Evolutionary conservation across 2,797 vertebrate genomes (phyloP).

Genomic region (Gymnoscopelus braueri): DNA sequence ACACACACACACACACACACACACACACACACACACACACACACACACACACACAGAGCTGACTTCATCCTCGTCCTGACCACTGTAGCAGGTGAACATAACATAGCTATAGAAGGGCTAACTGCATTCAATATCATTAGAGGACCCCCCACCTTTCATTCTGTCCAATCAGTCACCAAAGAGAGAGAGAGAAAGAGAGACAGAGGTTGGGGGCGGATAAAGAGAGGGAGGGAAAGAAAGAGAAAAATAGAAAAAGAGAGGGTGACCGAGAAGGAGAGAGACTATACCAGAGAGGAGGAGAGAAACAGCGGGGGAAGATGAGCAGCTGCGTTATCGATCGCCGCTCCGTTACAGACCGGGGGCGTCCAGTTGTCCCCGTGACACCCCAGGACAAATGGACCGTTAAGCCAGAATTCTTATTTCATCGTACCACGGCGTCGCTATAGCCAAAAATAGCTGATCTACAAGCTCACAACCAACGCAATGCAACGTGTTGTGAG

Average conservation of each 20-base stretch:
- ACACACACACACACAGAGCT: background rate
- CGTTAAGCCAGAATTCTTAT: too few relatives aligned
- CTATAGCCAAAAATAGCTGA: too few relatives aligned
- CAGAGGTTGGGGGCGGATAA: background rate
- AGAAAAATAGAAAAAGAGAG: conserved; percentile 6
- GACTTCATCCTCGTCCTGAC: too few relatives aligned
- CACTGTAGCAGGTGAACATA: background rate
- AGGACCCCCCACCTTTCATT: conserved; percentile 8
- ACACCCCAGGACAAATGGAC: conserved; percentile 64
- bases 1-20: conserved; percentile 11
- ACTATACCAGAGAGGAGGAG: conserved; percentile 50
- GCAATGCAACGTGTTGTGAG: too few relatives aligned
- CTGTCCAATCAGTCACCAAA: background rate
- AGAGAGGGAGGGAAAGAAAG: background rate
- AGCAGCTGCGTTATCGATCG: conserved; percentile 59
- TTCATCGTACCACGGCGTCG: too few relatives aligned
- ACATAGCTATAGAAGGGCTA: conserved; percentile 26
- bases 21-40: conserved; percentile 1
- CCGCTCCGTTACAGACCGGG: conserved; percentile 55
- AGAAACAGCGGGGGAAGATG: conserved; percentile 1
- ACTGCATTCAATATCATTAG: conserved; percentile 22
- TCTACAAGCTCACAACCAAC: too few relatives aligned
- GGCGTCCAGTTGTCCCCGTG: conserved; percentile 51
- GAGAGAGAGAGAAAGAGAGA: conserved; percentile 22
- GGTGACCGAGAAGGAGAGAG: conserved; percentile 32